These are phyloP conservation scores for Lacanobia oleracea DNA, from an alignment of 2,888 invertebrate species.

Conservation along the genomic window DNA sequence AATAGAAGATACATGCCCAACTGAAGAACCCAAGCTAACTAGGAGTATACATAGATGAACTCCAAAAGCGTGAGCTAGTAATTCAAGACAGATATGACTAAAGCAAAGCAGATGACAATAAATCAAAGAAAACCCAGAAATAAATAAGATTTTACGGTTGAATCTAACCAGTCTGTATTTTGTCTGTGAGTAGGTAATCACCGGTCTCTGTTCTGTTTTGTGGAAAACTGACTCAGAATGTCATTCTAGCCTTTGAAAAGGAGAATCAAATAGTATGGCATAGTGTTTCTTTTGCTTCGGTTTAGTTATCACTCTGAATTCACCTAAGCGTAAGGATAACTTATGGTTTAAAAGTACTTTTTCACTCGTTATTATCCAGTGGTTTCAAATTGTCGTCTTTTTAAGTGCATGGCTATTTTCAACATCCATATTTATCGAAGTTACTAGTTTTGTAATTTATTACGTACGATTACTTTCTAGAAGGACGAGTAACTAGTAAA, in stretches of 20 bases:
- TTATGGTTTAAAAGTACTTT: not conserved
- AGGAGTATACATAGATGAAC: not conserved
- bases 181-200: constrained; percentile 65
- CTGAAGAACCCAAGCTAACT: not conserved
- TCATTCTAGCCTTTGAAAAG: constrained; percentile 28
- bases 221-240: constrained; percentile 60
- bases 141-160: constrained; percentile 52
- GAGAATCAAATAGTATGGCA: not conserved
- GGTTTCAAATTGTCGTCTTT: not conserved
- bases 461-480: not conserved
- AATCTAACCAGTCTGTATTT: constrained; percentile 49
- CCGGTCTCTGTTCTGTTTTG: constrained; percentile 41
- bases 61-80: constrained; percentile 8
- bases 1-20: not conserved
- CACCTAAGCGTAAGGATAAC: no score
- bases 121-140: constrained; percentile 57
- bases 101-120: constrained; percentile 40
- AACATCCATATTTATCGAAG: not conserved
- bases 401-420: not conserved
- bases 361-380: not conserved
- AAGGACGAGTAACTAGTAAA: not conserved
- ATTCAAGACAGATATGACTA: constrained; percentile 43
- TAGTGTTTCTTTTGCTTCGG: not conserved
- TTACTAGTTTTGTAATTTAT: no score
- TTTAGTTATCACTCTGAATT: no score